These are phyloP conservation scores for Echinops telfairi DNA, from an alignment of 2,113 vertebrate species.

Conservation along the genomic window DNA sequence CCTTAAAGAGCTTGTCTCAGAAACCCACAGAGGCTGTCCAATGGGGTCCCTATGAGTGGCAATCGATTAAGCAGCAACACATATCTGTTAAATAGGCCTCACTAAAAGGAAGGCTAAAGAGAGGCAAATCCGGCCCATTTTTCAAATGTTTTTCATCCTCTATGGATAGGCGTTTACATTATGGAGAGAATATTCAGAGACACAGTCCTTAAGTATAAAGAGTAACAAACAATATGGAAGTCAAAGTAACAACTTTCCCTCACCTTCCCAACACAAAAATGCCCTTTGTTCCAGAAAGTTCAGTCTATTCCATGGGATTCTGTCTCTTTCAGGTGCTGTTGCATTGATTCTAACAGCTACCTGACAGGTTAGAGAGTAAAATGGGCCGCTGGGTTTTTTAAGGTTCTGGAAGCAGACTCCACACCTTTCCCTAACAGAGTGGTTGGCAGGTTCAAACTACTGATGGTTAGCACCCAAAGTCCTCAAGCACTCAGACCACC, in stretches of 20 bases:
- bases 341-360: neutral
- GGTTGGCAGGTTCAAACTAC: neutral
- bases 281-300: constrained; percentile 30
- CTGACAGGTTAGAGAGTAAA: neutral
- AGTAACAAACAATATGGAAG: neutral
- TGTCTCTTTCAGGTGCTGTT: neutral
- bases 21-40: no score
- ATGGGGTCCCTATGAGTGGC: no score
- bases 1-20: no score
- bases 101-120: constrained; percentile 37
- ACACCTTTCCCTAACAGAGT: neutral
- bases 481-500: neutral
- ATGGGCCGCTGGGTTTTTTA: neutral
- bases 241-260: neutral
- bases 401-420: neutral
- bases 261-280: neutral
- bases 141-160: constrained; percentile 13
- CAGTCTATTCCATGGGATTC: neutral
- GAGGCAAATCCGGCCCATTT: constrained; percentile 33
- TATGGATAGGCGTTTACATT: neutral
- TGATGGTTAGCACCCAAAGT: neutral
- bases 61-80: no score
- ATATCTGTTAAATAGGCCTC: neutral
- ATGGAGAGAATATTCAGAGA: constrained; percentile 19
- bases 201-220: neutral